These are phyloP conservation scores for Microtus oregoni DNA, from an alignment of 2,113 vertebrate species.

Conservation along the genomic window DNA sequence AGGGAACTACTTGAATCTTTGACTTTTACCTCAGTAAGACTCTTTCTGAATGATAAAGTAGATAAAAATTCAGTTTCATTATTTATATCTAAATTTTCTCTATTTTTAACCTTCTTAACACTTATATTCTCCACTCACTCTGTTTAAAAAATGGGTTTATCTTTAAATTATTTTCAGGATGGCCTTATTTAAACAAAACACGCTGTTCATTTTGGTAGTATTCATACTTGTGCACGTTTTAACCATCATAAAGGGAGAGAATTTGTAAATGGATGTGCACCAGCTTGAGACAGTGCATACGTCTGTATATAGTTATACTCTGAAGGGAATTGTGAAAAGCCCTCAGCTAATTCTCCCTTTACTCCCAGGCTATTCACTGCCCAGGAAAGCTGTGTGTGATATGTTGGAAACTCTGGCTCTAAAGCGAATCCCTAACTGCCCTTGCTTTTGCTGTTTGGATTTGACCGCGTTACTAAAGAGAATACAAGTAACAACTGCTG, in stretches of 20 bases:
- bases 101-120: not conserved
- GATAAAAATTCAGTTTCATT: not conserved
- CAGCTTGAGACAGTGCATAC: not conserved
- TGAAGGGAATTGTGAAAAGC: not conserved
- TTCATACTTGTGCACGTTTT: not conserved
- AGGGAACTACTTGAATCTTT: not conserved
- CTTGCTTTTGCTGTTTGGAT: not conserved
- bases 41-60: not conserved
- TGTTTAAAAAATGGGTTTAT: not conserved
- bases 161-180: not conserved
- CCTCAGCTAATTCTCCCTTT: not conserved
- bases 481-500: not conserved
- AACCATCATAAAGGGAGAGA: not conserved
- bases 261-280: not conserved
- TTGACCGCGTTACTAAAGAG: not conserved
- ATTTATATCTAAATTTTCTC: not conserved
- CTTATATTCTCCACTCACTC: not conserved
- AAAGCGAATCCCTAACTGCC: not conserved
- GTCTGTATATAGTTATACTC: not conserved
- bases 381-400: too few relatives aligned
- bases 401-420: constrained; percentile 5
- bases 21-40: not conserved
- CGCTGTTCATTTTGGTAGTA: not conserved
- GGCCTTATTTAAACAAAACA: not conserved
- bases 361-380: not conserved